Evolutionary conservation across 2,797 vertebrate species (phyloP), one percentile per base, ranked within the genome.

Genomic region (Coregonus suidteri): DNA sequence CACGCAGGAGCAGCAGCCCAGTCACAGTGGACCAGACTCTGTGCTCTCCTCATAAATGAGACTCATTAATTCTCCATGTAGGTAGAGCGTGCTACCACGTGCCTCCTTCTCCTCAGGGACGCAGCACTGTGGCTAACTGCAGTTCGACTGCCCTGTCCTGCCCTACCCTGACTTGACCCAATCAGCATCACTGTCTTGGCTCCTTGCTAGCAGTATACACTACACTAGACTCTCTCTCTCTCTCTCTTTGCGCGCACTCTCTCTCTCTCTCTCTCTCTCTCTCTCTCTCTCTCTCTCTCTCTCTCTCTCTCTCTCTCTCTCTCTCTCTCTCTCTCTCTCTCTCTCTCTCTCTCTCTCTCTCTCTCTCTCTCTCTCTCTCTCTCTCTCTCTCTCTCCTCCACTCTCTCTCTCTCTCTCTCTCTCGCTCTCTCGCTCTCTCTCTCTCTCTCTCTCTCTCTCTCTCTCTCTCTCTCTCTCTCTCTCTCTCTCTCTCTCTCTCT

Each of bases 11-110:
- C 85, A 83, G 87, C 86, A 88, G 83, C 76, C 47, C 4, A 82
- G 88, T 82, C 89, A 85, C 87, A 79, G 83, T 1, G 84, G 89
- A 85, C 87, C 20, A 75, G 84, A 87, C 86, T 89, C 79, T 79
- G 78, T 85, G 85, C 81, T 69, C 87, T 82, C 81, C 82, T 81
- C 85, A 82, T 90, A 92, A 92, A 91, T 90, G 89, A 91, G 85
- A 79, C 82, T 90, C 91, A 91, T 93, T 91, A 86, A 91, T 92
- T 92, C 88, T 89, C 82, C 72, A 78, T 83, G 82, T 82, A 83
- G 83, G 80, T 83, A 87, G 86, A 82, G 80, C 84, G 86, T 79
- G 84, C 88, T 78, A 76, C 76, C 80, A 79, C 78, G 79, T 84
- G 78, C 71, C 73, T 30, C 41, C 74, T 75, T 80, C 34, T 82